Evolutionary conservation across 2,888 invertebrate genomes (phyloP).

Genomic region (Volucella inanis): DNA sequence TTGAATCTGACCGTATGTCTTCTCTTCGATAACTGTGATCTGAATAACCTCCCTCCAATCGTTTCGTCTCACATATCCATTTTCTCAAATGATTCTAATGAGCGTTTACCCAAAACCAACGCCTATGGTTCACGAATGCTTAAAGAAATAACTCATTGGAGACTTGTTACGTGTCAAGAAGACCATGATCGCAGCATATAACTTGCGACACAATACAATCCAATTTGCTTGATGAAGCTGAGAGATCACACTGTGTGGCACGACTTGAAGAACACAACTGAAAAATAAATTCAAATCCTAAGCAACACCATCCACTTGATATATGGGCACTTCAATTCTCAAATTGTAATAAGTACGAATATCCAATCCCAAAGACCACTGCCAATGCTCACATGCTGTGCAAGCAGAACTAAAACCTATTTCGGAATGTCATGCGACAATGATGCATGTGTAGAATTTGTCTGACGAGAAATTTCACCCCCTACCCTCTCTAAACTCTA

Average conservation of each 20-base stretch:
- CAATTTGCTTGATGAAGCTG: constrained; percentile 56
- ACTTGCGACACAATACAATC: constrained; percentile 49
- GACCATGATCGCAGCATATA: constrained; percentile 52
- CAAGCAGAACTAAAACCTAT: constrained; percentile 48
- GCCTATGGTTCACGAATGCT: not conserved
- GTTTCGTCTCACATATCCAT: not conserved
- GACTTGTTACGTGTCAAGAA: constrained; percentile 26
- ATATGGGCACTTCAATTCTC: constrained; percentile 45
- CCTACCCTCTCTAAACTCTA: constrained; percentile 14
- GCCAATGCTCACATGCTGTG: constrained; percentile 57
- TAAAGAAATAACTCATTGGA: constrained; percentile 33
- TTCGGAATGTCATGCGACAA: constrained; percentile 66
- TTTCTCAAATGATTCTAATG: constrained; percentile 10
- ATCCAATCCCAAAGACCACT: constrained; percentile 30
- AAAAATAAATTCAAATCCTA: constrained; percentile 27
- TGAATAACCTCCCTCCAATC: not conserved
- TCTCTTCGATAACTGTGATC: too few species aligned
- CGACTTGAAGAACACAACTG: constrained; percentile 49
- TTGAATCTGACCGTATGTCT: too few species aligned
- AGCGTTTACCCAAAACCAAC: constrained; percentile 18
- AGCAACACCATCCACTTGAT: constrained; percentile 42
- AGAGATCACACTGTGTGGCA: constrained; percentile 67
- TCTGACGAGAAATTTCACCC: constrained; percentile 58
- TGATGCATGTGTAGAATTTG: constrained; percentile 68
- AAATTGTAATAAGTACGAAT: constrained; percentile 25